A percentile compares a stretch with the other conserved stretches of the same genome.
These are phyloP conservation scores for Enteromius argenteus DNA, from an alignment of 2,797 vertebrate genomes.

Conservation along the genomic window DNA sequence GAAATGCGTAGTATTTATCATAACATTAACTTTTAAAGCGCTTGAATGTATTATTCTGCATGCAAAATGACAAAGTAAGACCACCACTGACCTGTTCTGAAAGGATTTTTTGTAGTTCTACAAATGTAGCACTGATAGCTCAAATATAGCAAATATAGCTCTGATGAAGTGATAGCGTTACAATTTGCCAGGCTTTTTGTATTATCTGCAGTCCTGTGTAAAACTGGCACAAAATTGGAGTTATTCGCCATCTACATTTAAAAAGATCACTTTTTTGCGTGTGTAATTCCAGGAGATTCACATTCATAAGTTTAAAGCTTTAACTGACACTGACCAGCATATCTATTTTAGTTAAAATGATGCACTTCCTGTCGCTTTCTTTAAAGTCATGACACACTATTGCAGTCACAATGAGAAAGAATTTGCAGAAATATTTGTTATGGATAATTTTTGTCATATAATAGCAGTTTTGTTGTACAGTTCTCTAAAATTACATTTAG, in stretches of 20 bases:
- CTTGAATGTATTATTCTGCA: neutral
- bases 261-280: neutral
- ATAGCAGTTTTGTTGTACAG: neutral
- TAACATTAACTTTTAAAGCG: neutral
- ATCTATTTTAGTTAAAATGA: neutral
- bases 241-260: neutral
- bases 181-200: neutral
- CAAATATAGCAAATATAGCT: too few relatives aligned
- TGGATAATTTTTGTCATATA: neutral
- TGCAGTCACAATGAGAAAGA: neutral
- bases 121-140: neutral
- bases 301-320: neutral
- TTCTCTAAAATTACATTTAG: neutral
- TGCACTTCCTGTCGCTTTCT: neutral
- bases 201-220: neutral
- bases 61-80: neutral
- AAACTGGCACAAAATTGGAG: neutral
- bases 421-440: neutral
- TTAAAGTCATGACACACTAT: neutral
- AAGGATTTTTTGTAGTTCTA: neutral
- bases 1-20: constrained; percentile 9
- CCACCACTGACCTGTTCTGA: neutral
- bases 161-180: neutral
- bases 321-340: neutral
- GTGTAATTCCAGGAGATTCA: neutral